These are phyloP conservation scores for Acropternis orthonyx DNA, from an alignment of 2,797 vertebrate species.

Conservation along the genomic window DNA sequence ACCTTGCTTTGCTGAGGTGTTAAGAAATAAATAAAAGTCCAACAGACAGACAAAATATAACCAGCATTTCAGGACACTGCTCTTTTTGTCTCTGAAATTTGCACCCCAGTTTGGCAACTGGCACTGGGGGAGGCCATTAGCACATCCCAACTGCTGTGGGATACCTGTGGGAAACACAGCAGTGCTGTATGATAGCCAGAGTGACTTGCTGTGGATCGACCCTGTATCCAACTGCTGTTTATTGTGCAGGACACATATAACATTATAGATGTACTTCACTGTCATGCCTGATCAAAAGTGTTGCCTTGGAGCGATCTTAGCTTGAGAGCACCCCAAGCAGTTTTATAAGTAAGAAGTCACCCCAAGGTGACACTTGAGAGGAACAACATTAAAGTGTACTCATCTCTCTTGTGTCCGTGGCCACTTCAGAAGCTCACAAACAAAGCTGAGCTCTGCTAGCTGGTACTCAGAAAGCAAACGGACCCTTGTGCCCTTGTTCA, in stretches of 20 bases:
- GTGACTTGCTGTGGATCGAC: background rate
- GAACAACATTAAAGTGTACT: slow-evolving; percentile 6
- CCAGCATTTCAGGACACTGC: background rate
- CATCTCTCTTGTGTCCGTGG: slow-evolving; percentile 23
- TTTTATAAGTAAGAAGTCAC: slow-evolving; percentile 43
- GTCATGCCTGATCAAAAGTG: slow-evolving; percentile 29
- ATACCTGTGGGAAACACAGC: accelerated
- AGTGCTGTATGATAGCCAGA: background rate
- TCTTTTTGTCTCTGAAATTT: background rate
- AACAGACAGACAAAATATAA: background rate
- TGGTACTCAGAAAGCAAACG: background rate
- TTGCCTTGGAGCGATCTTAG: slow-evolving; percentile 31
- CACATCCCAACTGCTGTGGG: accelerated
- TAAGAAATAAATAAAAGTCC: background rate
- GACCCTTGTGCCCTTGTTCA: background rate
- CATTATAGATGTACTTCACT: background rate
- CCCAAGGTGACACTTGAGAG: slow-evolving; percentile 50
- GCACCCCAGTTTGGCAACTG: background rate
- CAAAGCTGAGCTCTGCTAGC: background rate
- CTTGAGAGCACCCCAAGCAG: slow-evolving; percentile 38
- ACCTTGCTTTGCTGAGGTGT: background rate
- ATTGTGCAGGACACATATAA: background rate
- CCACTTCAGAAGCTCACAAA: slow-evolving; percentile 41
- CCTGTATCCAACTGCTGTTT: background rate
- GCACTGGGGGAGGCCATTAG: background rate